A percentile compares a stretch with the other conserved stretches of the same genome.
These are phyloP conservation scores for Halcyon leucocephala DNA, from an alignment of 2,797 vertebrate genomes.

Conservation along the genomic window DNA sequence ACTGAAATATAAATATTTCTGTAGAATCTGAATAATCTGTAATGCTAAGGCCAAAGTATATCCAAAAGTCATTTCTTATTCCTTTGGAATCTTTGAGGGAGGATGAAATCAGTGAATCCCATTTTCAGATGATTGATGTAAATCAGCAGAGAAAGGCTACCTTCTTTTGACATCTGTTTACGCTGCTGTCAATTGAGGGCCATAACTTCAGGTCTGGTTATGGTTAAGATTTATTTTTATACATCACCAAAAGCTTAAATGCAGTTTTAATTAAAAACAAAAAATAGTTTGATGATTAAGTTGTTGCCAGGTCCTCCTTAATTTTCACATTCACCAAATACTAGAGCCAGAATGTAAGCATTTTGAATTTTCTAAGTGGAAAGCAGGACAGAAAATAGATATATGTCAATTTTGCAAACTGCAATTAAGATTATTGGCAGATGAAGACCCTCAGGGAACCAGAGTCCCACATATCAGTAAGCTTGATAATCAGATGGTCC, in stretches of 20 bases:
- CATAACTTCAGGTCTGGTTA: background rate
- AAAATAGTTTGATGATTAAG: background rate
- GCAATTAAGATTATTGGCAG: conserved; percentile 62
- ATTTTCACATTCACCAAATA: conserved; percentile 24
- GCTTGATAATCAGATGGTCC: conserved; percentile 38
- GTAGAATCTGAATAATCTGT: background rate
- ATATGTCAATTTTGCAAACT: conserved; percentile 48
- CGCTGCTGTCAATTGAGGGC: background rate
- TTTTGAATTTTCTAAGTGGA: conserved; percentile 34
- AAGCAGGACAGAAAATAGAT: conserved; percentile 45
- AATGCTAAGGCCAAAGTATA: background rate
- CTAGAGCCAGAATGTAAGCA: background rate
- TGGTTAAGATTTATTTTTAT: background rate
- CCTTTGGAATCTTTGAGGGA: background rate
- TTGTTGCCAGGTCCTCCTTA: background rate
- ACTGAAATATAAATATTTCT: background rate
- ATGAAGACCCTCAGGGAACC: conserved; percentile 18
- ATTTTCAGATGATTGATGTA: background rate
- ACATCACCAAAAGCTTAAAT: background rate
- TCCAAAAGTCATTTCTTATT: background rate
- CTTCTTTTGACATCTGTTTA: background rate
- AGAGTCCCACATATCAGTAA: conserved; percentile 7
- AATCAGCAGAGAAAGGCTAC: background rate
- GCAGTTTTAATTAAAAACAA: background rate
- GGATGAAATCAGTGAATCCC: background rate